phyloP scores from a whole-genome alignment of 2,888 invertebrate genomes.

The Hyppa rectilinea region DNA sequence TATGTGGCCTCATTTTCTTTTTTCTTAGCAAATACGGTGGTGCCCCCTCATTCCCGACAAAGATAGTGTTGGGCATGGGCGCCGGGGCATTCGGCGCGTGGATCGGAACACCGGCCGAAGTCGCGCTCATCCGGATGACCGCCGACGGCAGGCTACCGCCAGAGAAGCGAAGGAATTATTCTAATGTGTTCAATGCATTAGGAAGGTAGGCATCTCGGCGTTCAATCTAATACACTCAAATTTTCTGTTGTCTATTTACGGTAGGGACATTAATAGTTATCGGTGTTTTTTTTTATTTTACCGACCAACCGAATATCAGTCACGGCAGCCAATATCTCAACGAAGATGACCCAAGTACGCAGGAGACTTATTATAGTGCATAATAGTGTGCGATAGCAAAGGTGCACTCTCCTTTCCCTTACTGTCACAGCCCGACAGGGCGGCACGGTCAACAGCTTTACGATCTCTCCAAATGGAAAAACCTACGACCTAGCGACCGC shows the following conservation, averaged over 20 bases:
- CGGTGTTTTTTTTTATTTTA: not conserved
- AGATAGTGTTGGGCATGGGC: conserved; percentile 95
- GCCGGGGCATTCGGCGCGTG: conserved; percentile 97
- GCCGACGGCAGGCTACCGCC: conserved; percentile 98
- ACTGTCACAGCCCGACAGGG: not conserved
- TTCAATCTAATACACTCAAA: not conserved
- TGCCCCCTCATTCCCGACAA: conserved; percentile 81
- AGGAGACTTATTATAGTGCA: not conserved
- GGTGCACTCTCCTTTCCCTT: not conserved
- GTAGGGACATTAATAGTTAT: not conserved
- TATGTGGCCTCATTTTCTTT: not conserved
- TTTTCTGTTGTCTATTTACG: not conserved
- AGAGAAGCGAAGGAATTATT: conserved; percentile 97
- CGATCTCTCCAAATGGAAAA: not conserved
- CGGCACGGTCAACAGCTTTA: not conserved
- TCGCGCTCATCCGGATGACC: conserved; percentile 99
- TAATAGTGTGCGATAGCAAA: not conserved
- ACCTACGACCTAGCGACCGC: no score
- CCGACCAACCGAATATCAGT: not conserved
- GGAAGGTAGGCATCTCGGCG: conserved; percentile 91
- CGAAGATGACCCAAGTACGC: not conserved
- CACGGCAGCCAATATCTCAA: not conserved
- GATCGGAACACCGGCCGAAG: conserved; percentile 99
- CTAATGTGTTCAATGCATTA: conserved; percentile 97
- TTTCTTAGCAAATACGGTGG: conserved; percentile 47